These are phyloP conservation scores for Prosapia bicincta DNA, from an alignment of 2,888 invertebrate species.

Conservation along the genomic window DNA sequence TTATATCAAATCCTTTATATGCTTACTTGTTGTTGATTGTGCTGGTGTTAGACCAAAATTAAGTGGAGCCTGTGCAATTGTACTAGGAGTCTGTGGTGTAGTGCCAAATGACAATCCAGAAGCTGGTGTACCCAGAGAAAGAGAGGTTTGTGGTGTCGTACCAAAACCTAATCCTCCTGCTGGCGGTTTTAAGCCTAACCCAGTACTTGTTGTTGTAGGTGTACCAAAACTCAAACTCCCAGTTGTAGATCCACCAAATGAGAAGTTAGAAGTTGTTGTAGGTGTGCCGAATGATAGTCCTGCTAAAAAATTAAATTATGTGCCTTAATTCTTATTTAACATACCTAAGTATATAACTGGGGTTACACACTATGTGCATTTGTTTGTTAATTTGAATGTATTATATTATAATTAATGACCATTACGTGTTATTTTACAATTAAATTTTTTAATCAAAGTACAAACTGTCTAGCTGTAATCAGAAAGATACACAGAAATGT, in stretches of 20 bases:
- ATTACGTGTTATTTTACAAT: too few relatives aligned
- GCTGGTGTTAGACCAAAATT: slow-evolving; percentile 15
- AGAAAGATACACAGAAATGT: too few relatives aligned
- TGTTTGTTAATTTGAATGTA: too few relatives aligned
- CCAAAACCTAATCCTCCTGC: slow-evolving; percentile 27
- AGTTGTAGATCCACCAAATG: not conserved
- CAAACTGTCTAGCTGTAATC: too few relatives aligned
- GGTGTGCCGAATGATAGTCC: slow-evolving; percentile 3
- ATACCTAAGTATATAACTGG: too few relatives aligned
- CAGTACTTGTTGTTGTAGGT: not conserved
- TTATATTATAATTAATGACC: too few relatives aligned
- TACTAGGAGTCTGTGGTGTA: not conserved
- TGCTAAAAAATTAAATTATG: too few relatives aligned
- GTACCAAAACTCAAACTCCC: slow-evolving; percentile 7
- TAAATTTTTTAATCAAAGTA: too few relatives aligned
- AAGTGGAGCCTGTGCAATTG: not conserved
- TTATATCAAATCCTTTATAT: not conserved
- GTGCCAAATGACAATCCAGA: slow-evolving; percentile 42
- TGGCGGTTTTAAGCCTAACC: slow-evolving; percentile 28
- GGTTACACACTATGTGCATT: too few relatives aligned
- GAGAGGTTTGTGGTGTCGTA: slow-evolving; percentile 4
- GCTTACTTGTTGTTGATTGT: slow-evolving; percentile 13
- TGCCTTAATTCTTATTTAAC: too few relatives aligned
- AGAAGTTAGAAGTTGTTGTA: slow-evolving; percentile 19
- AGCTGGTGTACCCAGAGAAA: slow-evolving; percentile 33